A percentile compares a stretch with the other conserved stretches of the same genome.
Evolutionary conservation across 2,888 invertebrate species (phyloP).

Genomic region (Melanophora roralis): DNA sequence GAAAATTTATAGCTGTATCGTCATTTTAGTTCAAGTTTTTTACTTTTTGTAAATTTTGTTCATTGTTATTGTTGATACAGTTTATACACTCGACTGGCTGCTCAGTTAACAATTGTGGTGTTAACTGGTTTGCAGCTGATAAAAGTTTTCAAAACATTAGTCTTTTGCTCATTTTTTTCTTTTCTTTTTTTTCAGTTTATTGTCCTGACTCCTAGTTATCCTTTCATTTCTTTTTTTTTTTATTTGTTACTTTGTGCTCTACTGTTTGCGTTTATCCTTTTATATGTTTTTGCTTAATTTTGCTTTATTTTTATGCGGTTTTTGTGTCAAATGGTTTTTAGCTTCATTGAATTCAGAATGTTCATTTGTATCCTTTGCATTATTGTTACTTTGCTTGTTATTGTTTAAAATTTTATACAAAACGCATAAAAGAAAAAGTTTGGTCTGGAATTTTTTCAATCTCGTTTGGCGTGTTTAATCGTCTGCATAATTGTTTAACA

Average conservation of each 20-base stretch:
- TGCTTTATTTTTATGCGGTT: constrained; percentile 61
- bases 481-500: constrained; percentile 74
- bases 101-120: constrained; percentile 64
- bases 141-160: constrained; percentile 67
- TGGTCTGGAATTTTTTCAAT: constrained; percentile 38
- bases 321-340: constrained; percentile 62
- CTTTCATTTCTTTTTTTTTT: constrained; percentile 35
- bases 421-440: not conserved
- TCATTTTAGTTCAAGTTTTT: constrained; percentile 34
- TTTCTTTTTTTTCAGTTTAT: constrained; percentile 6
- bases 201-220: constrained; percentile 56
- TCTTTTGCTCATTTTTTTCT: constrained; percentile 10
- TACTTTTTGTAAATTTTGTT: constrained; percentile 22
- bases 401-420: constrained; percentile 5
- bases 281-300: constrained; percentile 12
- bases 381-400: constrained; percentile 28
- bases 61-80: not conserved
- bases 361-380: constrained; percentile 27
- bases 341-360: constrained; percentile 60
- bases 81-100: constrained; percentile 36
- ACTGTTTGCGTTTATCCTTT: constrained; percentile 27
- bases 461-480: constrained; percentile 71
- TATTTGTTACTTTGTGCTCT: not conserved
- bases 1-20: constrained; percentile 53
- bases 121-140: constrained; percentile 75